Percentiles rank a stretch among this genome's conserved stretches.
phyloP scores from a whole-genome alignment of 1,140 invertebrate genomes.

The Apis dorsata region DNA sequence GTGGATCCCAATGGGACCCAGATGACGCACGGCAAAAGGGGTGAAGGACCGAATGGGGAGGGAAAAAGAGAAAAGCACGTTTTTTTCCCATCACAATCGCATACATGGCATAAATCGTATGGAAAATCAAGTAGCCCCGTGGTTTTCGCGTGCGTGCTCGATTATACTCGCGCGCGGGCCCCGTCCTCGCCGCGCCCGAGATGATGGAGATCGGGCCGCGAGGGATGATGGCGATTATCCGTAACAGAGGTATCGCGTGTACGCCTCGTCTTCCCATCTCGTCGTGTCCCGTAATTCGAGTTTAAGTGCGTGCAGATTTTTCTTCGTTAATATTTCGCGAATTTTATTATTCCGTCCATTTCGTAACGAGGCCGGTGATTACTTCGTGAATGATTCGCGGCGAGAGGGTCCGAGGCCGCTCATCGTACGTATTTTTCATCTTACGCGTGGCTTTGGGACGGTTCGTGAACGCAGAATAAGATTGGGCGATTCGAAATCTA shows the following conservation, averaged over 20 bases:
- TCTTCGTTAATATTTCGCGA: background rate
- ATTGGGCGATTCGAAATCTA: background rate
- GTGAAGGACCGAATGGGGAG: constrained; percentile 3
- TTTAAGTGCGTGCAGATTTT: background rate
- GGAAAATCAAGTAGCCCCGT: constrained; percentile 43
- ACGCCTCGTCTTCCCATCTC: background rate
- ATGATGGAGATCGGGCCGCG: background rate
- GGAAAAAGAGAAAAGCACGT: background rate
- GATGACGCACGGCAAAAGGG: constrained; percentile 30
- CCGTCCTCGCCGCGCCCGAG: background rate
- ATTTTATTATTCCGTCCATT: background rate
- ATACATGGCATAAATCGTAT: constrained; percentile 30
- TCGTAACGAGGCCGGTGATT: background rate
- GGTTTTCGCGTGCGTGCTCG: constrained; percentile 3
- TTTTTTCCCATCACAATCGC: constrained; percentile 24
- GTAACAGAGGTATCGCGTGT: constrained; percentile 28
- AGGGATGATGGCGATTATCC: constrained; percentile 32
- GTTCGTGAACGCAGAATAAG: too few relatives aligned
- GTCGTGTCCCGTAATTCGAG: background rate
- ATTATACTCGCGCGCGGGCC: constrained; percentile 35
- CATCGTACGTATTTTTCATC: background rate
- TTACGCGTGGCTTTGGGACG: background rate
- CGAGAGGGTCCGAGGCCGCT: background rate
- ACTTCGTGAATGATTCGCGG: background rate
- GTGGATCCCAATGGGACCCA: constrained; percentile 37